Evolutionary conservation across 1,140 invertebrate genomes (phyloP), one percentile per base, ranked within the genome.

Genomic region (Chlorops oryzae): DNA sequence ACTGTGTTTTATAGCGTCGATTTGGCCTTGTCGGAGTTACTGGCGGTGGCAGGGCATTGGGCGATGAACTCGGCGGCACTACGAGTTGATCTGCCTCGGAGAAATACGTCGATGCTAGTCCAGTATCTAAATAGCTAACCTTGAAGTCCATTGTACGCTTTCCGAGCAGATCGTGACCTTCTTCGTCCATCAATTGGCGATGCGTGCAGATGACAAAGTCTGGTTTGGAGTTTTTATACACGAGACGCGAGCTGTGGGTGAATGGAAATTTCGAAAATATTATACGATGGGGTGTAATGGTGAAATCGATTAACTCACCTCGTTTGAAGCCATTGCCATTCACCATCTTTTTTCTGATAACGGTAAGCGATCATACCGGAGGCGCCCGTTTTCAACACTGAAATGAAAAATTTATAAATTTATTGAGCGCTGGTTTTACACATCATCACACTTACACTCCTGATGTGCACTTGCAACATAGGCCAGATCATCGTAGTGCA

Each of bases 61-160:
- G 63, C 7, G 70, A 76, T 10, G 63, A 63, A 35, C 71, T 74
- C 24, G 76, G 77, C 4, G 80, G 76, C 59, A 80, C 77, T 2
- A 89, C 80, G n/a, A 92, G 73, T 62, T 88, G 86, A 58, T 92
- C 88, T 22, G 81, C 81, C 62, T 93, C 90, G 3, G 87, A 87
- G 70, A 92, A 92, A 69, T 93, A 94, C 17, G 87, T 85, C 61
- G 88, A 92, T 2, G 89, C 90, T 39, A 96, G 75, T 2, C 91
- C 91, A 0, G 91, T 91, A 63, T 96, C 92, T 59, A 94, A 77
- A 72, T 98, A 98, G 62, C 93, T 96, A 12, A 72, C 92, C 81
- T 98, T 98, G 69, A 98, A 98, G 72, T 98, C 95, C 89, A 96
- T 97, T 1, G 94, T 98, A 47, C 96, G 82, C 73, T 98, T 98